These are phyloP conservation scores for Xanthia icteritia DNA, from an alignment of 2,888 invertebrate species.

Conservation along the genomic window DNA sequence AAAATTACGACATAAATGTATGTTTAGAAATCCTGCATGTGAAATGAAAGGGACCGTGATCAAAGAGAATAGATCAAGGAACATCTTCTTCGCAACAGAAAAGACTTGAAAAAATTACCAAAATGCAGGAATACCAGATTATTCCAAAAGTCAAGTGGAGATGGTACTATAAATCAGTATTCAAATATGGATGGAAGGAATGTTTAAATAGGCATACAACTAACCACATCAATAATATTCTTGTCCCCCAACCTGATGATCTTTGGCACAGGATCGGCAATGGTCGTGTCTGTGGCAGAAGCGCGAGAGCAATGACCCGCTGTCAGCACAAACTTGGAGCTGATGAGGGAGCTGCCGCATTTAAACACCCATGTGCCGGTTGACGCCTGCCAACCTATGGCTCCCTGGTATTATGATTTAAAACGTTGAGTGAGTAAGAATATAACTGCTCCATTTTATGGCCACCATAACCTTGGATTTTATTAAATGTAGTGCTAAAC, in stretches of 20 bases:
- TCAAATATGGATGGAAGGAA: not conserved
- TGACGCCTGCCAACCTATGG: conserved; percentile 79
- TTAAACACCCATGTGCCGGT: conserved; percentile 77
- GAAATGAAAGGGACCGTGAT: not conserved
- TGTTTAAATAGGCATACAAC: not conserved
- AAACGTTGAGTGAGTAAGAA: not conserved
- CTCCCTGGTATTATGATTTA: conserved; percentile 61
- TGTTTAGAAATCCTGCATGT: not conserved
- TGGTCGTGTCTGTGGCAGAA: conserved; percentile 68
- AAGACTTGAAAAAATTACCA: too few species aligned
- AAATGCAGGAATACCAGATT: not conserved
- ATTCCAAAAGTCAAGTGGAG: not conserved
- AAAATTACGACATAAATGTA: not conserved
- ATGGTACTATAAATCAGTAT: not conserved
- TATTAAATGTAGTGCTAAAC: not conserved
- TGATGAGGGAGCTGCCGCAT: conserved; percentile 93
- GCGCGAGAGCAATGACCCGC: conserved; percentile 92
- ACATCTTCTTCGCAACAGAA: not conserved
- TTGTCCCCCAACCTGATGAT: conserved; percentile 79
- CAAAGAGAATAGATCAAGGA: not conserved
- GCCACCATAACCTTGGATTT: too few species aligned
- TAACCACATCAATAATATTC: conserved; percentile 68
- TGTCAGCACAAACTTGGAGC: conserved; percentile 91
- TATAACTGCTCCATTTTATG: not conserved
- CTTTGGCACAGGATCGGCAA: conserved; percentile 73